Base-by-base conservation (phyloP, 2,113 vertebrate species). In the Oncorhynchus kisutch region DNA sequence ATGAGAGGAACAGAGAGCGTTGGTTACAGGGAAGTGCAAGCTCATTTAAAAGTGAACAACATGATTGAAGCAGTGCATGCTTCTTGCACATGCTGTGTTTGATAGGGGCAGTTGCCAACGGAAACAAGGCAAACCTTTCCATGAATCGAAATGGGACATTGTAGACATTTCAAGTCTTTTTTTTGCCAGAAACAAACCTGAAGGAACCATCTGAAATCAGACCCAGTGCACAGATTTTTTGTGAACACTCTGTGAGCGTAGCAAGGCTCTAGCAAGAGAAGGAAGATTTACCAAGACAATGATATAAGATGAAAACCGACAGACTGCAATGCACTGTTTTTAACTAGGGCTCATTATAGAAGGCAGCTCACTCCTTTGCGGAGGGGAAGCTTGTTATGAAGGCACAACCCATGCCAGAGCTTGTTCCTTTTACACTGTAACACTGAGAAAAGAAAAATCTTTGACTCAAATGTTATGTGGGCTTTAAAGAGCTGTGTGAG, bases 331-430 rank as follows among this genome's bases (percentile, higher is more conserved):
- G 75, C 77, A 73, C 77, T 81, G 81, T 82, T 83, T 39, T 85
- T 85, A 85, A 80, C 77, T 75, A 39, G 76, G 67, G 74, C 90
- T 92, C 86, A 88, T 90, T 91, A 90, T 83, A 73, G 84, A 85
- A 74, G 82, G 82, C 75, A 84, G 82, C 83, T 90, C 85, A 83
- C 22, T 74, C 62, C 20, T 51, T 74, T 67, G 73, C n/a, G 12
- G 29, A 29, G 20, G 22, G 24, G 49, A 67, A 60, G 49, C 67
- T 81, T 20, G 73, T 22, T 70, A 67, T 69, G 13, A 24, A 75
- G 67, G 66, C 69, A 77, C 74, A 73, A 73, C 77, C 85, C 72
- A 71, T 70, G 67, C 45, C 71, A 22, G 18, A 22, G 77, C 57
- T 71, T 66, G 76, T 71, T 81, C 51, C 70, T 73, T 69, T 62